These are phyloP conservation scores for Cosmorhoe ocellata DNA, from an alignment of 2,888 invertebrate species.

Conservation along the genomic window DNA sequence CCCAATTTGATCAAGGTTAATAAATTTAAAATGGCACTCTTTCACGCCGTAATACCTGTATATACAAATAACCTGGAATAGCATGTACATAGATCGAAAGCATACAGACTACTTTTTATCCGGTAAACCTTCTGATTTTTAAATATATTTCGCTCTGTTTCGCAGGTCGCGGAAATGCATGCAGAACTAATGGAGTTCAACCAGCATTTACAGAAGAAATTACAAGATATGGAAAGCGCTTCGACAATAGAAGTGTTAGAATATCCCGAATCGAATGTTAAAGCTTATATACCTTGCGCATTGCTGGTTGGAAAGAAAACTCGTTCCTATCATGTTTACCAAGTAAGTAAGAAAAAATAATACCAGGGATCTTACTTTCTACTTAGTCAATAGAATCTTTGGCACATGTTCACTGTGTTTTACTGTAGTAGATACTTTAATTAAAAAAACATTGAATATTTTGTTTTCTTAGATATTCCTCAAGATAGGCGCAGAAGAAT, in stretches of 20 bases:
- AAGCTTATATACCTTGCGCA: constrained; percentile 94
- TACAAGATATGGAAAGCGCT: constrained; percentile 78
- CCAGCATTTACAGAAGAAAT: constrained; percentile 88
- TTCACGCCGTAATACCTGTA: too few species aligned
- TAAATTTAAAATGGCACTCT: too few species aligned
- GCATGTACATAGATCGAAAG: too few species aligned
- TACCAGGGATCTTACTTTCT: too few species aligned
- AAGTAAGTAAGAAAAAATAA: constrained; percentile 81
- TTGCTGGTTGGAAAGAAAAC: constrained; percentile 86
- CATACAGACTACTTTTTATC: too few species aligned
- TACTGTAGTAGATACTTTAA: too few species aligned
- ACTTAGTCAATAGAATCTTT: too few species aligned
- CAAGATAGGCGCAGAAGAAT: constrained; percentile 93
- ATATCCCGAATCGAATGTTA: constrained; percentile 83
- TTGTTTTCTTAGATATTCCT: constrained; percentile 85
- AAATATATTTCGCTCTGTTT: constrained; percentile 8
- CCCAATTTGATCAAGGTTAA: too few species aligned
- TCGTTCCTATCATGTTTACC: constrained; percentile 94
- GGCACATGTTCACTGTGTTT: too few species aligned
- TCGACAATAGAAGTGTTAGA: constrained; percentile 65
- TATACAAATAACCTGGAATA: too few species aligned
- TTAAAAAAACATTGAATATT: neutral
- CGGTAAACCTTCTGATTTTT: too few species aligned
- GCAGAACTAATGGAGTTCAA: constrained; percentile 97
- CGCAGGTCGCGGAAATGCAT: constrained; percentile 95